phyloP scores from a whole-genome alignment of 2,113 vertebrate genomes.

The Acanthisitta chloris region DNA sequence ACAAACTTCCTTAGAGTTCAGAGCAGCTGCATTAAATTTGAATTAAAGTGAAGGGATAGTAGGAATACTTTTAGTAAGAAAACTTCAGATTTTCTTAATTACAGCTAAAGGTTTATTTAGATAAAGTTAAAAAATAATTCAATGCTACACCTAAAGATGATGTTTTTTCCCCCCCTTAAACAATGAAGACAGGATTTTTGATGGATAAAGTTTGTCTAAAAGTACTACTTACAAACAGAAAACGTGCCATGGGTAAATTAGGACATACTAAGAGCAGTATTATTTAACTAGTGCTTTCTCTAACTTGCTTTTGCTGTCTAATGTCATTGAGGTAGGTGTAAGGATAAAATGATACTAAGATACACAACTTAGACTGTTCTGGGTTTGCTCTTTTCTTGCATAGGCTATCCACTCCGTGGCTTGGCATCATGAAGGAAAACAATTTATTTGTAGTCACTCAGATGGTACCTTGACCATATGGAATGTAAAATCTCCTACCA shows the following conservation, averaged over 20 bases:
- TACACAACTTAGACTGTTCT: neutral
- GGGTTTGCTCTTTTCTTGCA: neutral
- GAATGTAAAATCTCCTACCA: slow-evolving; percentile 91
- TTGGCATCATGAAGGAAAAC: slow-evolving; percentile 99
- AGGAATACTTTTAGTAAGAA: neutral
- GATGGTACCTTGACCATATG: slow-evolving; percentile 98
- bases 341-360: neutral
- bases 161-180: neutral
- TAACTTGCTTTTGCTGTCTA: neutral
- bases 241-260: neutral
- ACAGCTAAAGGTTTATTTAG: neutral
- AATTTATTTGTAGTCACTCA: slow-evolving; percentile 98
- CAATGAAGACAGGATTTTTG: neutral
- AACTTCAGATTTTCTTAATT: neutral
- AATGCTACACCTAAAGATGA: neutral
- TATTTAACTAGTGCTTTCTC: neutral
- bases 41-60: neutral
- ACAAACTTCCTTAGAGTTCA: neutral
- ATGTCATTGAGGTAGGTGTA: neutral
- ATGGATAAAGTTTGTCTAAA: neutral
- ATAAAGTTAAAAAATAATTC: neutral
- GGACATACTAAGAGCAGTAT: neutral
- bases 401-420: slow-evolving; percentile 98
- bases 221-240: neutral
- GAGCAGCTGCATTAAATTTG: neutral